Evolutionary conservation across 2,113 vertebrate genomes (phyloP).

Genomic region (Lagopus leucura): DNA sequence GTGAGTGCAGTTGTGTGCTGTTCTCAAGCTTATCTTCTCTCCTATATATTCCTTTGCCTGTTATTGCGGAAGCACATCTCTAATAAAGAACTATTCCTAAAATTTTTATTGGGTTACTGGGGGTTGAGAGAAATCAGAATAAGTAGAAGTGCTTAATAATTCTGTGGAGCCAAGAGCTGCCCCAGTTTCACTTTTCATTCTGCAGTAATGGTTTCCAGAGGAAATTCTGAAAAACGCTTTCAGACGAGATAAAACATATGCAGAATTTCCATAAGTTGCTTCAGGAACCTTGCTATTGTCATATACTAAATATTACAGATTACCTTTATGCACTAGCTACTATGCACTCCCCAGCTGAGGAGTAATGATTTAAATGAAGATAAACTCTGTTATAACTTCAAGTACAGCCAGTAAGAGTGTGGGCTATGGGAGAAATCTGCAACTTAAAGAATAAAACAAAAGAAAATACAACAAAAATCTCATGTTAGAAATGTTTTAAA

Average conservation of each 20-base stretch:
- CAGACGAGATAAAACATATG: neutral
- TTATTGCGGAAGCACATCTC: neutral
- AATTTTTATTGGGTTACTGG: neutral
- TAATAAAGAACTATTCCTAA: neutral
- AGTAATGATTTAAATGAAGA: neutral
- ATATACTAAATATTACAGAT: neutral
- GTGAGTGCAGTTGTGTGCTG: rapidly evolving
- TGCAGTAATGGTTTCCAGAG: neutral
- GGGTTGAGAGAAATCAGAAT: neutral
- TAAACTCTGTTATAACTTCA: neutral
- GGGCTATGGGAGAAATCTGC: neutral
- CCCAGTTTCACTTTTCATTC: neutral
- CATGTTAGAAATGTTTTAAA: neutral
- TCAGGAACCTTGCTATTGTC: neutral
- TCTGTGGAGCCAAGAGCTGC: neutral
- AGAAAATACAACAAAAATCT: neutral
- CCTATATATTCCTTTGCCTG: neutral
- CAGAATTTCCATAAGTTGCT: neutral
- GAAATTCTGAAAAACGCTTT: neutral
- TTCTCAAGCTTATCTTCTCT: neutral
- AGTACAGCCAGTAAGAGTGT: neutral
- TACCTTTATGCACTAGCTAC: neutral
- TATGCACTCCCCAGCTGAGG: rapidly evolving
- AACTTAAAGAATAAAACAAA: neutral
- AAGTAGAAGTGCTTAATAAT: neutral